Base-by-base conservation (phyloP, 2,888 invertebrate genomes). In the Machimus rusticus region DNA sequence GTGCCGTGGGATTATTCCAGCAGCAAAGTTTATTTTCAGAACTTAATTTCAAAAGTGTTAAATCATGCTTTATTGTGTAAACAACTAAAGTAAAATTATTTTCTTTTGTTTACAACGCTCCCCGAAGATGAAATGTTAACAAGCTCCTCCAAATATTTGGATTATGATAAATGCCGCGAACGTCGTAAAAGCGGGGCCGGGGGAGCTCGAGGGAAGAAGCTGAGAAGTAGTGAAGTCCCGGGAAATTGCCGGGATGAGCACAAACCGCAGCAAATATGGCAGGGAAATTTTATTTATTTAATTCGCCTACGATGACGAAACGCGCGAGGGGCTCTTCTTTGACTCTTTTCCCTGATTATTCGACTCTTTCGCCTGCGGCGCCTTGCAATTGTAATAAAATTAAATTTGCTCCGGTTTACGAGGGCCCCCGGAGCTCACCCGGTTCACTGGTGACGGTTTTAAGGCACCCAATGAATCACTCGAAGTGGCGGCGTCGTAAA, bases 21-120 rank as follows among this genome's bases (percentile, higher is more conserved):
- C 39, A 81, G 55, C 51, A 51, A 55, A 81, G 81, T 81, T 81
- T 81, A 81, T 81, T 81, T 81, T 81, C 81, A 81, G 81, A 81
- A 81, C 81, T 81, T 81, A 81, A 81, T 81, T 81, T 81, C 81
- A 81, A 81, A 66, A 81, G 81, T 81, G 81, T 81, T 81, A 81
- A 81, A 81, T 81, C 81, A 81, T 81, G 81, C 51, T 81, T 81
- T 81, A 81, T 55, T 81, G 81, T 81, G 81, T 81, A 81, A 81
- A 81, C 81, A 81, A 43, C 51, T 51, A 37, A 51, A 51, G 81
- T 81, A 55, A 51, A 81, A 81, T 81, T 81, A 81, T 81, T 81
- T 81, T 43, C 81, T 81, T 81, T 81, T 81, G 81, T 81, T 81
- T 81, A 81, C 81, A 51, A 43, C 51, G 81, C 31, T 81, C 81